A percentile compares a stretch with the other conserved stretches of the same genome.
Conservation (phyloP, 1,140 invertebrate species). For the Conus betulinus region DNA sequence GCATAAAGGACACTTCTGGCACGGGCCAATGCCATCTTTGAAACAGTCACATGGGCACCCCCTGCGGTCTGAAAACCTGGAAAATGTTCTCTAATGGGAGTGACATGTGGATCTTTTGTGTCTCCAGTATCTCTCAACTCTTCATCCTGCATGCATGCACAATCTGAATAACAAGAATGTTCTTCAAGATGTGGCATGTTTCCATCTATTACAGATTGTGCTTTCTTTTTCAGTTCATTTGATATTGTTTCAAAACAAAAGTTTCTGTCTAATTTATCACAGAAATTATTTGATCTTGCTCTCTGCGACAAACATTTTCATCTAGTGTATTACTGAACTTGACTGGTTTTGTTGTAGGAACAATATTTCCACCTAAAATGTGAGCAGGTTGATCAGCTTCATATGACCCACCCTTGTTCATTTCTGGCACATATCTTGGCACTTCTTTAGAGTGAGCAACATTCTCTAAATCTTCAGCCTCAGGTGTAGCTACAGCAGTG, state of each 20-base stretch:
- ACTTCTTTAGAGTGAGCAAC: too few species aligned
- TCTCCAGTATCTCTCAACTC: background rate
- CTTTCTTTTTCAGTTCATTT: background rate
- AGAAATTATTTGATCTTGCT: too few species aligned
- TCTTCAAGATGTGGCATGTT: background rate
- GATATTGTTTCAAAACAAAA: background rate
- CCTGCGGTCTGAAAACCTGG: constrained; percentile 38
- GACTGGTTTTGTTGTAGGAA: background rate
- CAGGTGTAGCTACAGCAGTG: background rate
- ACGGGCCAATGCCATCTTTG: constrained; percentile 17
- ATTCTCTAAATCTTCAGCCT: background rate
- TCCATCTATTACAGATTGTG: too few species aligned
- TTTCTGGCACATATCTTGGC: background rate
- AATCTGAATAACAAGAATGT: background rate
- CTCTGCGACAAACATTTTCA: too few species aligned
- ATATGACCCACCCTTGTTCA: background rate
- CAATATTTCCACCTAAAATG: background rate
- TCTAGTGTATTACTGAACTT: background rate
- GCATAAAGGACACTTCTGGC: constrained; percentile 20
- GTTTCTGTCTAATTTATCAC: too few species aligned
- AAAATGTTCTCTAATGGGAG: background rate
- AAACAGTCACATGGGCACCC: constrained; percentile 11
- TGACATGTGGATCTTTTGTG: background rate
- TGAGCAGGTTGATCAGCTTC: background rate
- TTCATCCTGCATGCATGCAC: background rate